A percentile compares a stretch with the other conserved stretches of the same genome.
These are phyloP conservation scores for Chloebia gouldiae DNA, from an alignment of 2,113 vertebrate species.

Conservation along the genomic window DNA sequence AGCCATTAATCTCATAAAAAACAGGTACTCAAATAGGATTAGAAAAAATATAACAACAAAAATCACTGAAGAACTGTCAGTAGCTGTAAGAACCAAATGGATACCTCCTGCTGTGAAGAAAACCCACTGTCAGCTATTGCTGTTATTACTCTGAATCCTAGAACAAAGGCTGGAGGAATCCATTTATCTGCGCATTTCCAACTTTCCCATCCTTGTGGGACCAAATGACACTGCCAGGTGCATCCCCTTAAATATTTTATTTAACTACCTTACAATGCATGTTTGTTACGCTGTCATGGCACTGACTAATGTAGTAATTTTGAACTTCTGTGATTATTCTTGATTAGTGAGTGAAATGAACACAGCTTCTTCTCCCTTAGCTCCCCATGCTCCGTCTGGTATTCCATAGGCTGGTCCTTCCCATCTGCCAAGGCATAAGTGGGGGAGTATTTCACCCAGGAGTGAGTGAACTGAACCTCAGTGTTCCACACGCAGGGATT, in stretches of 20 bases:
- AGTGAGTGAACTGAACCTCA: background rate
- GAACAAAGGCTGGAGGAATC: background rate
- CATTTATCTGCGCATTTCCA: background rate
- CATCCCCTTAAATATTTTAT: background rate
- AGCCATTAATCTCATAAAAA: constrained; percentile 42
- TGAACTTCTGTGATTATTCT: background rate
- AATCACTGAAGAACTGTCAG: background rate
- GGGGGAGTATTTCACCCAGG: background rate
- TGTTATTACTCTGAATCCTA: background rate
- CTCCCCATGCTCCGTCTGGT: background rate
- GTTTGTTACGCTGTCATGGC: background rate
- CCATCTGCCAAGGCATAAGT: background rate
- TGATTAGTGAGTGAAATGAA: background rate
- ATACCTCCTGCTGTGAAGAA: constrained; percentile 14
- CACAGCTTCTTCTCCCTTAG: background rate
- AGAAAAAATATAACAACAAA: background rate
- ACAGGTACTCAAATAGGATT: constrained; percentile 34
- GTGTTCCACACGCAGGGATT: background rate
- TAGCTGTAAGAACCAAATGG: background rate
- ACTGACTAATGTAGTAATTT: background rate
- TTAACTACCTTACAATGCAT: background rate
- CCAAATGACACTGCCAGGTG: background rate
- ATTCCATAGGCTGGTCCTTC: background rate
- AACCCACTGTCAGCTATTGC: background rate
- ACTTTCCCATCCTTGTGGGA: background rate